Base-by-base conservation (phyloP, 2,113 vertebrate genomes). In the Ursus arctos region DNA sequence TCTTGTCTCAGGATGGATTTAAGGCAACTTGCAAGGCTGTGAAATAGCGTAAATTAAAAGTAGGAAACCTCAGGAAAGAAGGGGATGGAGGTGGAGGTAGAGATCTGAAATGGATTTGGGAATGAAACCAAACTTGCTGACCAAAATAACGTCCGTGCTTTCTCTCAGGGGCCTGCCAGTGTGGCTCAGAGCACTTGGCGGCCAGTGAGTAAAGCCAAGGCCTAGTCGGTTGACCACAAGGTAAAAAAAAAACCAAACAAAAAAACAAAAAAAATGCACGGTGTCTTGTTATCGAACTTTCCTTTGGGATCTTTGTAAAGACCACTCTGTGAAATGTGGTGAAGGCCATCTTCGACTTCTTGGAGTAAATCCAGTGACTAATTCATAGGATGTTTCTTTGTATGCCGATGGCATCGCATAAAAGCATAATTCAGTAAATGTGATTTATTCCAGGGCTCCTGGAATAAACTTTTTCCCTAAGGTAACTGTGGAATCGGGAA, bases 301-400 rank as follows among this genome's bases (percentile, higher is more conserved):
- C 49, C 51, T 85, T 94, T 86, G 65, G 40, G 65, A 49, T 82
- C n/a, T 95, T 91, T 95, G 53, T 96, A 36, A 94, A 97, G 92
- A 94, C 40, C 85, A 43, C 2, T 57, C 24, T 22, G 7, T 69
- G 65, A 49, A 84, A 92, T 43, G 2, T 14, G 13, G n/a, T 47
- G 84, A 94, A 40, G 10, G 13, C 33, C n/a, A 36, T 74, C 36
- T n/a, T 88, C 40, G 31, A 0, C 28, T 36, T 79, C 18, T 82
- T 76, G 61, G 59, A 67, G 81, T 61, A 81, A 63, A 53, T 24
- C 71, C 47, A 81, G 88, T 47, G 26, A 83, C 83, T 72, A 13
- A 40, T 94, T 85, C 49, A 31, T 21, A 47, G 74, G 43, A 6
- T 69, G 40, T 47, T 84, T 77, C 67, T 76, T 88, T 5, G 13